Base-by-base conservation (phyloP, 2,888 invertebrate genomes). In the Ectemnius lituratus region DNA sequence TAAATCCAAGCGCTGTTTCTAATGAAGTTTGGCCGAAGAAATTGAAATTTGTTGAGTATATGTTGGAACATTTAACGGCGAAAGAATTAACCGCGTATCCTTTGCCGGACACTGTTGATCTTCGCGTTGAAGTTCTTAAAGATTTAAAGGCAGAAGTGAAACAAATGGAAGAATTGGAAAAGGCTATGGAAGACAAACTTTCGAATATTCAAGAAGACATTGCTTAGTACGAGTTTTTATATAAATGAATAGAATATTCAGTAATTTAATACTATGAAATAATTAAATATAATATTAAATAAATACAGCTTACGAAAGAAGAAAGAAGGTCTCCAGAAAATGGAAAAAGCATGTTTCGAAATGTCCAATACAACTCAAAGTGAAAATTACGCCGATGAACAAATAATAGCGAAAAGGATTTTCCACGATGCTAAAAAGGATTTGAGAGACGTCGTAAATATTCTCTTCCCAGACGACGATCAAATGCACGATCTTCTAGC, bases 391-490 rank as follows among this genome's bases (percentile, higher is more conserved):
- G 63, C 67, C 3, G 68, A 73, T 18, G 88, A 89, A 78, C 46
- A 78, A n/a, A 16, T 11, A 2, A 23, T 77, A 4, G 60, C 78
- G 0, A 85, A 80, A 62, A 45, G 45, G 2, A 47, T 89, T 20
- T 89, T 89, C 70, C 16, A 68, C 5, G 14, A 64, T 45, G 77
- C 81, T 0, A 89, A 86, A 73, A 16, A 16, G 0, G 88, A 90
- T 78, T 83, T 89, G 81, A 46, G 62, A 4, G 2, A 14, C 2
- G 78, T 86, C 20, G 85, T 90, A 2, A 76, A 86, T 0, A 60
- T 28, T 3, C 56, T 90, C 11, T 90, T 88, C 73, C 87, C 89
- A 6, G 62, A 79, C 0, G 85, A 89, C 46, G 8, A 28, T 0
- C 58, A 69, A 1, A 84, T 90, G 67, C 78, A 82, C 46, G 70